These are phyloP conservation scores for Squalus acanthias DNA, from an alignment of 2,797 vertebrate species.

Conservation along the genomic window DNA sequence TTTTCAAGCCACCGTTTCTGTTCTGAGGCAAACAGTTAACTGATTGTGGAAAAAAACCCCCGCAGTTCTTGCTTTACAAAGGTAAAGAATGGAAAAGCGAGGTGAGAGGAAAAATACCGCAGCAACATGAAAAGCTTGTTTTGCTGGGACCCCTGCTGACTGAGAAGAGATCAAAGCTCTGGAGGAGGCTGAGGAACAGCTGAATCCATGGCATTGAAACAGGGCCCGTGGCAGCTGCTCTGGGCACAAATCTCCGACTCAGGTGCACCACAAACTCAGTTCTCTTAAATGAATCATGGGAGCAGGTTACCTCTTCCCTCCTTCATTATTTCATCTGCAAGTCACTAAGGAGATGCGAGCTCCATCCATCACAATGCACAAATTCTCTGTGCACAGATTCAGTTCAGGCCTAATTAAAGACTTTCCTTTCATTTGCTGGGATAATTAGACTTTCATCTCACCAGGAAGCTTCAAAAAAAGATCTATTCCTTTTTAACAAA, in stretches of 20 bases:
- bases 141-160: slow-evolving; percentile 83
- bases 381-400: slow-evolving; percentile 82
- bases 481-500: slow-evolving; percentile 87
- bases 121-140: slow-evolving; percentile 89
- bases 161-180: slow-evolving; percentile 87
- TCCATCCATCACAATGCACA: slow-evolving; percentile 93
- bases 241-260: slow-evolving; percentile 63
- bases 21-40: background rate
- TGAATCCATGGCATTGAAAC: slow-evolving; percentile 68
- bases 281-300: slow-evolving; percentile 65
- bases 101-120: background rate
- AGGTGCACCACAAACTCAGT: slow-evolving; percentile 62
- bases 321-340: slow-evolving; percentile 76
- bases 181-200: slow-evolving; percentile 78
- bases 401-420: slow-evolving; percentile 93
- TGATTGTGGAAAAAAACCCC: background rate
- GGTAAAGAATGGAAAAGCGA: background rate
- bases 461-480: slow-evolving; percentile 81
- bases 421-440: slow-evolving; percentile 89
- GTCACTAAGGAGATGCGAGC: slow-evolving; percentile 80
- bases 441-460: slow-evolving; percentile 99
- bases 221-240: slow-evolving; percentile 75
- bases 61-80: background rate
- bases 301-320: slow-evolving; percentile 59
- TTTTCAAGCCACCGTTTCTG: background rate